Conservation (phyloP, 2,113 vertebrate species). For the Gorsachius goisagi region DNA sequence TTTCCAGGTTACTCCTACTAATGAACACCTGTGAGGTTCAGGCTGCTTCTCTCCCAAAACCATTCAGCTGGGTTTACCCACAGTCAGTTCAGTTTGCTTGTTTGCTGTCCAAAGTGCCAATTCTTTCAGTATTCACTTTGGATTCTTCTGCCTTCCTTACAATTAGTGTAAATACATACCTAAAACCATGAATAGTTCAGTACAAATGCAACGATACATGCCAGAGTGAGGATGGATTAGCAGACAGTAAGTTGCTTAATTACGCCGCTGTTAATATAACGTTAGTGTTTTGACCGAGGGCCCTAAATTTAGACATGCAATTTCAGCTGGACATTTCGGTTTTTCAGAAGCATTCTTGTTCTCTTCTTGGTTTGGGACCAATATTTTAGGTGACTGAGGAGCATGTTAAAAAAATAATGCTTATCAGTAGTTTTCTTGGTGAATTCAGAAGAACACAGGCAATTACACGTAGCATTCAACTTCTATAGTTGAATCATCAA, state of each 20-base stretch:
- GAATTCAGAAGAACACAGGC: background rate
- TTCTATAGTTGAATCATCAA: background rate
- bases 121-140: background rate
- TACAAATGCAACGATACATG: background rate
- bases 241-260: background rate
- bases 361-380: background rate
- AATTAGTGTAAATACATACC: background rate
- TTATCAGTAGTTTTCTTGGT: background rate
- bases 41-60: background rate
- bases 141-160: background rate
- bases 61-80: background rate
- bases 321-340: background rate
- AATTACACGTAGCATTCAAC: background rate
- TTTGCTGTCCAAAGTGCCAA: background rate
- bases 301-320: background rate
- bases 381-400: background rate
- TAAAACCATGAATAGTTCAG: background rate
- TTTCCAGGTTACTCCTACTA: background rate
- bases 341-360: background rate
- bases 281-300: background rate
- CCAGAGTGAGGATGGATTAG: background rate
- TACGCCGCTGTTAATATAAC: rapidly evolving
- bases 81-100: background rate
- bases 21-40: background rate
- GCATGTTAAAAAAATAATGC: background rate